phyloP scores from a whole-genome alignment of 2,797 vertebrate species.

The Tarsius wallacei region DNA sequence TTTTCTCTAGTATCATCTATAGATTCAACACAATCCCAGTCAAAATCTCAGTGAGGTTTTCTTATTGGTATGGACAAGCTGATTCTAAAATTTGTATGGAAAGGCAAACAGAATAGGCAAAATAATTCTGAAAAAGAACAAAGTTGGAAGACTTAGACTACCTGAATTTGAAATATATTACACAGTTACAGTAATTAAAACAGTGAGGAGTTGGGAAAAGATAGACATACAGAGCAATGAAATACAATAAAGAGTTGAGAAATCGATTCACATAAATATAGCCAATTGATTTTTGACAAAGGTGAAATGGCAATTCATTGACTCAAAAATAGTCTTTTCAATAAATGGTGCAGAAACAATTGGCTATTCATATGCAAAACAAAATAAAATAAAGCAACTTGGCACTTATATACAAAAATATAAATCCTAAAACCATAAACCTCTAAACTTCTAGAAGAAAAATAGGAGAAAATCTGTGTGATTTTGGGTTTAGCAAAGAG shows the following conservation, averaged over 20 bases:
- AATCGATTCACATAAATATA: no score
- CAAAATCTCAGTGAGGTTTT: slow-evolving; percentile 8
- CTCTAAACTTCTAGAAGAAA: no score
- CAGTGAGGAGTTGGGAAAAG: no score
- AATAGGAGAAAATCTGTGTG: no score
- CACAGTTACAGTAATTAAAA: no score
- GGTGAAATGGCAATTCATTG: background rate
- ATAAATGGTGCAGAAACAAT: background rate
- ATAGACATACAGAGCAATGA: no score
- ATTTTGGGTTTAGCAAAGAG: background rate
- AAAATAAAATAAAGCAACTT: background rate
- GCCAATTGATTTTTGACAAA: no score
- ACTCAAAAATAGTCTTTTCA: background rate
- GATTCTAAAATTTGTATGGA: slow-evolving; percentile 19
- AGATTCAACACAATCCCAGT: background rate
- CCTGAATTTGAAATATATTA: no score
- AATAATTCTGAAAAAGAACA: background rate
- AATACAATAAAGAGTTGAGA: no score
- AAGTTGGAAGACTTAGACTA: no score
- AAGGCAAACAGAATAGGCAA: background rate
- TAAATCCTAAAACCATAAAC: background rate
- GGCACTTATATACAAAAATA: background rate
- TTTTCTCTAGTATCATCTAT: background rate
- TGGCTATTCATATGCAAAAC: background rate
- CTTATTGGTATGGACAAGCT: background rate